Percentiles rank a stretch among this genome's conserved stretches.
Evolutionary conservation across 1,140 invertebrate species (phyloP).

Genomic region (Drosophila littoralis): DNA sequence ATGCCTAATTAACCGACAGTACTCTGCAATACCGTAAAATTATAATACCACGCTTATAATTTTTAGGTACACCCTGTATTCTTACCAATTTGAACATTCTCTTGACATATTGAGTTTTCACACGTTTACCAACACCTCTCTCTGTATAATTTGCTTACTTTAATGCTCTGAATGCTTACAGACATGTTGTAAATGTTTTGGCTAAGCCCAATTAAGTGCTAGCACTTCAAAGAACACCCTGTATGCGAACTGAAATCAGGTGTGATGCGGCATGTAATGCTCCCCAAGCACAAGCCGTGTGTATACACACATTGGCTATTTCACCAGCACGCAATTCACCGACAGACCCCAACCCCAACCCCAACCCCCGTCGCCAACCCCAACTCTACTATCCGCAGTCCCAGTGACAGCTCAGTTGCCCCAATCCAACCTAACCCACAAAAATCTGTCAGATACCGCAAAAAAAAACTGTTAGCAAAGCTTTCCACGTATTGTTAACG

Average conservation of each 20-base stretch:
- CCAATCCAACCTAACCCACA: slow-evolving; percentile 59
- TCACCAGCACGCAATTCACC: slow-evolving; percentile 26
- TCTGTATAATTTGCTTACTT: too few relatives aligned
- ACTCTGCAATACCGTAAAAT: too few relatives aligned
- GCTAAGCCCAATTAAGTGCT: not conserved
- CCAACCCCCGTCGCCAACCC: slow-evolving; percentile 4
- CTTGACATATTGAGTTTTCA: too few relatives aligned
- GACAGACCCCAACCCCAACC: not conserved
- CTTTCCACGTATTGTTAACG: slow-evolving; percentile 82
- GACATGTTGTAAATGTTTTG: too few relatives aligned
- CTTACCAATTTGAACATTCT: too few relatives aligned
- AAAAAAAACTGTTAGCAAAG: slow-evolving; percentile 76
- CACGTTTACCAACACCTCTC: too few relatives aligned
- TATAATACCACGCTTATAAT: too few relatives aligned
- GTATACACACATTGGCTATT: slow-evolving; percentile 24
- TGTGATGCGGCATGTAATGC: slow-evolving; percentile 52
- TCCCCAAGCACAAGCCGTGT: slow-evolving; percentile 1
- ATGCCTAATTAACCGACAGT: too few relatives aligned
- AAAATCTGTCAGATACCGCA: slow-evolving; percentile 81
- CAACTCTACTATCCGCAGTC: slow-evolving; percentile 12
- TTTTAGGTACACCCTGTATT: too few relatives aligned
- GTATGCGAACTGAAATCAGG: slow-evolving; percentile 35
- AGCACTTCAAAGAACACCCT: slow-evolving; percentile 13
- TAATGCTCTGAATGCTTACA: too few relatives aligned
- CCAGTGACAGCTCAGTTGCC: not conserved